These are phyloP conservation scores for Epinotia bilunana DNA, from an alignment of 2,888 invertebrate species.

Conservation along the genomic window DNA sequence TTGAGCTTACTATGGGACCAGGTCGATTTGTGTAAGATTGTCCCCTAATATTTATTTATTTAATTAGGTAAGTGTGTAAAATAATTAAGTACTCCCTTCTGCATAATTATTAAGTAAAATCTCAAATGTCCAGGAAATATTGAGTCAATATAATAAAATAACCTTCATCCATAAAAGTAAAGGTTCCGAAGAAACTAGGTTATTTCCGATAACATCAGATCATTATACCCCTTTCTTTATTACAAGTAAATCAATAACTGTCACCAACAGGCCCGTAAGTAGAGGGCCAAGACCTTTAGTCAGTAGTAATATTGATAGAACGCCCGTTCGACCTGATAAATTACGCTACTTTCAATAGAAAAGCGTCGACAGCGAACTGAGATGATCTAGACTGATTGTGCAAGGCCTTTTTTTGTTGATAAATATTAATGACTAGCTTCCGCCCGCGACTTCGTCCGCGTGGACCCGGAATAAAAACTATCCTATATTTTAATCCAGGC, in stretches of 20 bases:
- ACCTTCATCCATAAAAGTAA: neutral
- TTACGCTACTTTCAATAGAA: constrained; percentile 46
- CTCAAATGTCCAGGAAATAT: neutral
- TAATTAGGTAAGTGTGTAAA: too few relatives aligned
- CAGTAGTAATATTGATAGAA: constrained; percentile 52
- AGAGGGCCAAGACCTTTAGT: constrained; percentile 49
- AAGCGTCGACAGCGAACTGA: constrained; percentile 16
- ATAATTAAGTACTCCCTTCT: too few relatives aligned
- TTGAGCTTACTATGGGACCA: too few relatives aligned
- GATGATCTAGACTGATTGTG: constrained; percentile 38
- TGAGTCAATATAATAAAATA: neutral
- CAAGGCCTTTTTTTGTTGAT: constrained; percentile 8
- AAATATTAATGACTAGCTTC: too few relatives aligned
- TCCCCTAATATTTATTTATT: too few relatives aligned
- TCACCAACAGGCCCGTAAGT: constrained; percentile 53
- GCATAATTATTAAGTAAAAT: too few relatives aligned
- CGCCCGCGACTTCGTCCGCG: too few relatives aligned
- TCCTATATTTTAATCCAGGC: too few relatives aligned
- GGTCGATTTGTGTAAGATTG: too few relatives aligned
- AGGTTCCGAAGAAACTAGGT: constrained; percentile 23
- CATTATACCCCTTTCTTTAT: constrained; percentile 43
- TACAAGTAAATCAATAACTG: constrained; percentile 57
- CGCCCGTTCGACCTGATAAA: constrained; percentile 44
- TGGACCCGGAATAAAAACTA: too few relatives aligned
- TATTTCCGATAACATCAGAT: constrained; percentile 36